Base-by-base conservation (phyloP, 2,113 vertebrate genomes). In the Neodon shergylaensis region DNA sequence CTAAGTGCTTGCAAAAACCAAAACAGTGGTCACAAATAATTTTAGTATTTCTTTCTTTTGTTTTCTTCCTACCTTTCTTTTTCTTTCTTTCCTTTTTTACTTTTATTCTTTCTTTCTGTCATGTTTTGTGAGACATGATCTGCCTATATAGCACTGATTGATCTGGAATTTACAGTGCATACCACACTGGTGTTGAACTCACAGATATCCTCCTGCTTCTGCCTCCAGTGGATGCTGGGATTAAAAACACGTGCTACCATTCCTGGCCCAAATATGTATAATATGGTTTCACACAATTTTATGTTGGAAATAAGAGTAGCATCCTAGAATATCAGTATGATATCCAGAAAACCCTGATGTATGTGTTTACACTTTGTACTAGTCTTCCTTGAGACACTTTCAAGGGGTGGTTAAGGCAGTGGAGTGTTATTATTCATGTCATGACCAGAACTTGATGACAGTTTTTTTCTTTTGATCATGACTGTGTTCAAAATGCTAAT, bases 281-380 rank as follows among this genome's bases (percentile, higher is more conserved):
- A 72, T 72, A 47, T 79, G 68, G 7, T 63, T 92, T 89, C 24
- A 88, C 22, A 61, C 66, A 72, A 94, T 14, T 81, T 86, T 92
- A 9, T 88, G 22, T 78, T 36, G 31, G 8, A 19, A 63, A 31
- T 63, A 83, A 58, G 42, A 84, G 66, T 19, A 76, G 22, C 10
- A 86, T 2, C 6, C 4, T 88, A 19, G 47, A 42, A 86, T 93
- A 68, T 16, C 74, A 92, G 94, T 91, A 77, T 73, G 10, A 77
- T 65, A 24, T 61, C 14, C 28, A 17, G 54, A 63, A 26, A 61
- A 2, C 26, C 0, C 19, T 66, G 42, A 78, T 3, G 24, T 33
- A 6, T 42, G 47, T 33, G 17, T 19, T 79, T 36, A 49, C 10
- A 72, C 74, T 52, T 10, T 47, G 28, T 47, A 52, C 11, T 58